Evolutionary conservation across 2,113 vertebrate species (phyloP).

Genomic region (Anarhynchus alexandrinus): DNA sequence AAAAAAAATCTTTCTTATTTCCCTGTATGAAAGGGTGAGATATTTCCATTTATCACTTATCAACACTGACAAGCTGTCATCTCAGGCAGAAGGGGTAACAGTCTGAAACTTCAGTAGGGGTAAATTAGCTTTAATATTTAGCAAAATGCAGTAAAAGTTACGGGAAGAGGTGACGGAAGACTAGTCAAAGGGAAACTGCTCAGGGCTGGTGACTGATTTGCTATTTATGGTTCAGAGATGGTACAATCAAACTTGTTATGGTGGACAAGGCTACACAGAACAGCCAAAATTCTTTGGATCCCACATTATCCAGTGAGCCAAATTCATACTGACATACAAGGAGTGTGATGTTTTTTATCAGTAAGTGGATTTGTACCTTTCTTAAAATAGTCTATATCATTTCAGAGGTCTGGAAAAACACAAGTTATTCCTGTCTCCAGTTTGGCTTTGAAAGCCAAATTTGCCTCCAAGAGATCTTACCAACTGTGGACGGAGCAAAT

Average conservation of each 20-base stretch:
- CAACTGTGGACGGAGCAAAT: background rate
- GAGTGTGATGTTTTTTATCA: background rate
- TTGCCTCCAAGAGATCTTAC: background rate
- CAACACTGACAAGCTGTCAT: slow-evolving; percentile 42
- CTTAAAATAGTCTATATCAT: background rate
- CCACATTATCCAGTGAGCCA: background rate
- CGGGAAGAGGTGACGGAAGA: background rate
- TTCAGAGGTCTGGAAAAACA: background rate
- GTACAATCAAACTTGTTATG: background rate
- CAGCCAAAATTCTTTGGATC: background rate
- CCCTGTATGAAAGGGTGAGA: slow-evolving; percentile 23
- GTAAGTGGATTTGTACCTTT: background rate
- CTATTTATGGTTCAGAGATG: background rate
- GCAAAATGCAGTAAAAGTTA: background rate
- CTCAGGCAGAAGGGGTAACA: slow-evolving; percentile 19
- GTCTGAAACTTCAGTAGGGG: background rate
- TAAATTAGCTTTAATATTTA: slow-evolving; percentile 44
- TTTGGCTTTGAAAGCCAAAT: background rate
- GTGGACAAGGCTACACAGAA: background rate
- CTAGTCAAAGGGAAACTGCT: background rate
- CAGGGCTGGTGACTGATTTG: background rate
- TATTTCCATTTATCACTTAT: slow-evolving; percentile 42
- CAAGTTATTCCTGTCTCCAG: background rate
- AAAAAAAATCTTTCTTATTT: slow-evolving; percentile 39
- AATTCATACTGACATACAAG: background rate